phyloP scores from a whole-genome alignment of 2,888 invertebrate species.

The Rhaphigaster nebulosa region DNA sequence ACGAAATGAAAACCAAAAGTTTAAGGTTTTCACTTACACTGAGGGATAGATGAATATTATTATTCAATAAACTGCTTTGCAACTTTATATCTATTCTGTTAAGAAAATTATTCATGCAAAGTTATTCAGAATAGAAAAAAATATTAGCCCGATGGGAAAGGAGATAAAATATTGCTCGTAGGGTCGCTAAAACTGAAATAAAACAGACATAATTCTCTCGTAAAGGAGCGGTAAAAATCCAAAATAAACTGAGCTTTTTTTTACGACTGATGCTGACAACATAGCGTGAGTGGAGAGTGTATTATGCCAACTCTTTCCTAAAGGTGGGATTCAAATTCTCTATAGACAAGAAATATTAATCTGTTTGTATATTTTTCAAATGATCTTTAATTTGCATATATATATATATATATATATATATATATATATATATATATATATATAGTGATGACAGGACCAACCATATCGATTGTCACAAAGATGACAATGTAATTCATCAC shows the following conservation, averaged over 20 bases:
- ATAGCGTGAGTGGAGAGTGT: neutral
- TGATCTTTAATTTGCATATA: neutral
- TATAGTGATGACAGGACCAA: too few species aligned
- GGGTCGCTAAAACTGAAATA: neutral
- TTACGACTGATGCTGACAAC: neutral
- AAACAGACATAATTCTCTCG: conserved; percentile 1
- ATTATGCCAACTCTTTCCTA: neutral
- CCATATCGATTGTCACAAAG: too few species aligned
- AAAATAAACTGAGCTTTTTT: neutral
- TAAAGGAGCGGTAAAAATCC: neutral
- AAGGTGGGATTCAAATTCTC: neutral
- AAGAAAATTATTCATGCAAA: neutral
- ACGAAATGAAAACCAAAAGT: neutral
- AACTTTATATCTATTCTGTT: neutral
- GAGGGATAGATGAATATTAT: neutral
- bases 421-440: too few species aligned
- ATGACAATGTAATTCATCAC: too few species aligned
- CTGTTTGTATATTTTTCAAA: neutral
- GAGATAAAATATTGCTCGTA: neutral
- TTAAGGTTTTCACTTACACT: neutral
- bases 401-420: too few species aligned
- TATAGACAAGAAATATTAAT: neutral
- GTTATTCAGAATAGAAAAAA: neutral
- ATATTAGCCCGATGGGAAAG: neutral
- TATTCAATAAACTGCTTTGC: neutral